Base-by-base conservation (phyloP, 2,113 vertebrate genomes). In the Psittacus erithacus region DNA sequence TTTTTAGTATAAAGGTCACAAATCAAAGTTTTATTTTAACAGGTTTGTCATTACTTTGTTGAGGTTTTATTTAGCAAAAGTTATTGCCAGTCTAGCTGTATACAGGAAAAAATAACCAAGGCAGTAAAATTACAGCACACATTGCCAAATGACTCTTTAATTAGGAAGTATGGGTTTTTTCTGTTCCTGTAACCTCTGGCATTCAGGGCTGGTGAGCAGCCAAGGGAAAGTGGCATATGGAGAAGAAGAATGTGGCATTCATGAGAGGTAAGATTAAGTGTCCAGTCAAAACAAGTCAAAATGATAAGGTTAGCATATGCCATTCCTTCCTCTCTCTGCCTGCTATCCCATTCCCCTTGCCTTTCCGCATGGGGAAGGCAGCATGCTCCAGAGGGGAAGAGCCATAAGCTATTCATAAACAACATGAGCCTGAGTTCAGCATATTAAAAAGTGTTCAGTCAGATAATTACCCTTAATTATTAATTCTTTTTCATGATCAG, bases 381-480 rank as follows among this genome's bases (percentile, higher is more conserved):
- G 49, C 79, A 44, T 1, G 18, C 18, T 74, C 60, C 1, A 2
- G 49, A 47, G 7, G 46, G 62, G 23, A 86, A 76, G 49, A 90
- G n/a, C 68, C 69, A 11, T 35, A 44, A 79, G 71, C 73, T 76
- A 11, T 46, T 83, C 86, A 85, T n/a, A 81, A 94, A 80, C 49
- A 82, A 39, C 59, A 11, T 0, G 0, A 52, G 76, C 55, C 60
- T 71, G 80, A 94, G 60, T 86, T 86, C 89, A 96, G 94, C 80
- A 15, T 70, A 91, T 94, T 89, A 59, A 84, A 71, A 95, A 92
- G 70, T 74, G 82, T 80, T 94, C 92, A 86, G n/a, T 91, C 33
- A 86, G 71, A 77, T 88, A 95, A 94, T 95, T 96, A 39, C 82
- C 88, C 65, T 70, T 95, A 92, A 95, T 97, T 91, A 92, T 96